Evolutionary conservation across 1,140 invertebrate species (phyloP).

Genomic region (Euwallacea similis): DNA sequence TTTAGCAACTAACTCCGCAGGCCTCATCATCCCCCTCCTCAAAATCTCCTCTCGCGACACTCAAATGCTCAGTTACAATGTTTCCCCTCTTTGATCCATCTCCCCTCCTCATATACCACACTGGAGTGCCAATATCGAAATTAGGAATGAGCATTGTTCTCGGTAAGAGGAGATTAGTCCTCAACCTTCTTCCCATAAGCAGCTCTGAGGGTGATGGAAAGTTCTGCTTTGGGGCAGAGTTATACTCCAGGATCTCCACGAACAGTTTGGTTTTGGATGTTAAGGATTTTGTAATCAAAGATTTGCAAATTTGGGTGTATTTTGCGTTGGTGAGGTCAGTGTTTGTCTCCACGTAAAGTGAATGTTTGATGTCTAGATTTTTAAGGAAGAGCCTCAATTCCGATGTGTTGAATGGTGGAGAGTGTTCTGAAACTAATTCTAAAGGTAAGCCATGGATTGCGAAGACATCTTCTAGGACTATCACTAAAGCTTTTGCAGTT

Average conservation of each 20-base stretch:
- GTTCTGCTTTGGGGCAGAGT: background rate
- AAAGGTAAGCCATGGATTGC: constrained; percentile 10
- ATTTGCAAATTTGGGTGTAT: background rate
- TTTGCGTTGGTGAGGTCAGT: background rate
- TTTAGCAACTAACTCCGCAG: no score
- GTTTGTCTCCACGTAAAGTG: background rate
- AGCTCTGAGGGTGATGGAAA: constrained; percentile 2
- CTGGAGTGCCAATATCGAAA: background rate
- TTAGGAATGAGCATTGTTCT: background rate
- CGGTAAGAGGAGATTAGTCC: background rate
- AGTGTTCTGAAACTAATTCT: constrained; percentile 5
- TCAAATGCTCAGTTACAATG: no score
- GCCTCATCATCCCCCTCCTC: no score
- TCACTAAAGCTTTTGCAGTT: background rate
- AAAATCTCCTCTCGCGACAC: no score
- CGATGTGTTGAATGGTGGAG: background rate
- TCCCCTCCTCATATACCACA: background rate
- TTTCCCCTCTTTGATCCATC: no score
- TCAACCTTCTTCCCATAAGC: constrained; percentile 8
- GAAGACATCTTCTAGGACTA: background rate
- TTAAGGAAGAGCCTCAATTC: constrained; percentile 1
- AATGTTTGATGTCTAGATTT: constrained; percentile 6
- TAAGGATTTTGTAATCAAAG: constrained; percentile 3
- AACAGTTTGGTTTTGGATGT: background rate
- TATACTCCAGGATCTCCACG: constrained; percentile 11